phyloP scores from a whole-genome alignment of 2,888 invertebrate species.

The Drosophila recens region DNA sequence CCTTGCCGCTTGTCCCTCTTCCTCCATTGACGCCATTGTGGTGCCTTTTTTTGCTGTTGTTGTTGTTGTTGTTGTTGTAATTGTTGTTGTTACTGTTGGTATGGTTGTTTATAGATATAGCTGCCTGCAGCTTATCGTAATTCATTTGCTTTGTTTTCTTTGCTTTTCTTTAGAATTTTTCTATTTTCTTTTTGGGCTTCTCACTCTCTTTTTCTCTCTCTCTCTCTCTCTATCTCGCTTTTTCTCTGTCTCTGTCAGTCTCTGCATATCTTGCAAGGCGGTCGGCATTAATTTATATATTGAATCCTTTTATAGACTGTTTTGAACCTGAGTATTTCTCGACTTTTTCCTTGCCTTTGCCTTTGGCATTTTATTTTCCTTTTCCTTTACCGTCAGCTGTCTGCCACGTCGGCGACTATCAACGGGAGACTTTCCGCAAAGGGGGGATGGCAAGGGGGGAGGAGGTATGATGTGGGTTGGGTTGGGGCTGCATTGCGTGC shows the following conservation, averaged over 20 bases:
- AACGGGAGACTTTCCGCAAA: constrained; percentile 2
- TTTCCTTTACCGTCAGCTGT: constrained; percentile 30
- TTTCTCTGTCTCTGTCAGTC: background rate
- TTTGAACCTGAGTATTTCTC: constrained; percentile 7
- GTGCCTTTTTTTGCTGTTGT: constrained; percentile 12
- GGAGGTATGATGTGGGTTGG: background rate
- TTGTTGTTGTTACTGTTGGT: constrained; percentile 9
- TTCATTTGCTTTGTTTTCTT: constrained; percentile 66
- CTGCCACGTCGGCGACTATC: constrained; percentile 11
- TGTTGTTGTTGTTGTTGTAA: background rate
- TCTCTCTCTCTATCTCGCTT: background rate
- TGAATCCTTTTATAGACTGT: constrained; percentile 67
- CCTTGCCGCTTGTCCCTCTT: constrained; percentile 4
- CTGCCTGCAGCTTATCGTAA: constrained; percentile 75
- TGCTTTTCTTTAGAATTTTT: constrained; percentile 17
- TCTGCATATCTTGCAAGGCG: constrained; percentile 43
- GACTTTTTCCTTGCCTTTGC: constrained; percentile 3
- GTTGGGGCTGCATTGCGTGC: constrained; percentile 56
- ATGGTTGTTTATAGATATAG: constrained; percentile 55
- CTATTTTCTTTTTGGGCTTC: constrained; percentile 5
- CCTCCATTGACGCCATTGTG: constrained; percentile 45
- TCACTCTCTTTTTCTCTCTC: constrained; percentile 3
- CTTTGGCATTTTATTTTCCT: constrained; percentile 1
- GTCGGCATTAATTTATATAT: constrained; percentile 71
- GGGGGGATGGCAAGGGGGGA: background rate